Evolutionary conservation across 2,888 invertebrate genomes (phyloP), one percentile per base, ranked within the genome.

Genomic region (Crossocerus cetratus): DNA sequence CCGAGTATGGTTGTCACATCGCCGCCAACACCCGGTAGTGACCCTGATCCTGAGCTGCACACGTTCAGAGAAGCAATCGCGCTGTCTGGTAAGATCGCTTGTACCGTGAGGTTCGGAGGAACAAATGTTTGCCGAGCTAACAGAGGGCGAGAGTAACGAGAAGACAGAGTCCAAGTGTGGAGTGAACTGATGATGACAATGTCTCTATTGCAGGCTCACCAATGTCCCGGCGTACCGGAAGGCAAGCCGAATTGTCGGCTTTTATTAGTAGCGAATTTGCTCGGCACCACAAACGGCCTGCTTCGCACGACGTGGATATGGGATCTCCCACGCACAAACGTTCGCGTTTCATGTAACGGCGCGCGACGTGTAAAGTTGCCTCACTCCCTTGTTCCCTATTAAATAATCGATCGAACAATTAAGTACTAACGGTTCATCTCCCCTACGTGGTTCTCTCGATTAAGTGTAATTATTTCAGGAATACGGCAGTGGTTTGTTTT

Each of bases 321-420:
- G 95, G 94, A 88, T 95, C 95, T 82, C 95, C 95, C 74, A 94
- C 94, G 84, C 94, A 94, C 89, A 95, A 95, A 90, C 93, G 94
- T 86, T 93, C 94, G 87, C 93, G 94, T 86, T 94, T 94, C 88
- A 93, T 94, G 93, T 94, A 93, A 92, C 90, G 83, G 84, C 85
- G 88, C 88, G 89, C 86, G 85, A 85, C 81, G 80, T 77, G 82
- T 86, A 84, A 85, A 83, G 83, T 88, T 87, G 87, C 85, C 82
- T 84, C 84, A 80, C 85, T 81, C 84, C 83, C 83, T 83, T 77
- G 81, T 81, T 80, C 78, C 78, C 81, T 79, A 80, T 78, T 77
- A 83, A 85, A 83, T 81, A 81, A 82, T 81, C 80, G 73, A 81
- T 74, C 74, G 68, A 81, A 76, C 69, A 71, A 76, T 79, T 83